Evolutionary conservation across 2,888 invertebrate genomes (phyloP).

Genomic region (Helleia helle): DNA sequence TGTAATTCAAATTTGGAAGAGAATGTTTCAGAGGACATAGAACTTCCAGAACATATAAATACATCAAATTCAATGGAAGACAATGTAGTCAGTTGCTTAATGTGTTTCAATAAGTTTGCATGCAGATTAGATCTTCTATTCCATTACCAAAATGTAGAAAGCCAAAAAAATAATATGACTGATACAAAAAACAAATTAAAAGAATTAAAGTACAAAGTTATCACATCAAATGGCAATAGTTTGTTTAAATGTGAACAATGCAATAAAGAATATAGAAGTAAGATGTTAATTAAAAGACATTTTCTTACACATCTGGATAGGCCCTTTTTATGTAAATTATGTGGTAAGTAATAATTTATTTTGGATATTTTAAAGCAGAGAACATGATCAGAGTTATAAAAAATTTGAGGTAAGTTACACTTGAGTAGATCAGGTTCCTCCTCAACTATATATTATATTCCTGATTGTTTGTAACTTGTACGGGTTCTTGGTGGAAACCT

Average conservation of each 20-base stretch:
- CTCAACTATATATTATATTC: too few relatives aligned
- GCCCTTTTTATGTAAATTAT: conserved; percentile 51
- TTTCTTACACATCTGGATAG: conserved; percentile 32
- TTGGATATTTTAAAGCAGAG: too few relatives aligned
- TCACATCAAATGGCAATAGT: conserved; percentile 15
- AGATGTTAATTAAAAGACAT: conserved; percentile 35
- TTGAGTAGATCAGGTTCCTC: too few relatives aligned
- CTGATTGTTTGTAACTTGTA: too few relatives aligned
- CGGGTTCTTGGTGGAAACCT: too few relatives aligned
- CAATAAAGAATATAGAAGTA: conserved; percentile 29
- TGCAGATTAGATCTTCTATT: conserved; percentile 4
- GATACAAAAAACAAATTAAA: conserved; percentile 1
- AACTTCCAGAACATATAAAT: neutral
- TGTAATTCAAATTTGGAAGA: conserved; percentile 6
- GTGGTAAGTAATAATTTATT: conserved; percentile 37
- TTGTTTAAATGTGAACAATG: conserved; percentile 40
- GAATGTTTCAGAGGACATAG: neutral
- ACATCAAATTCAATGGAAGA: conserved; percentile 7
- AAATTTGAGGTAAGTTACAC: too few relatives aligned
- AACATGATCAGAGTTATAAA: too few relatives aligned
- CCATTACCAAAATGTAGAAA: conserved; percentile 4
- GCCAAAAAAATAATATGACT: neutral
- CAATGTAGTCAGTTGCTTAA: conserved; percentile 11
- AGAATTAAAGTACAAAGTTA: conserved; percentile 6
- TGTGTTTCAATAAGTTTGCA: conserved; percentile 10